Conservation (phyloP, 2,797 vertebrate genomes). For the Pogonophryne albipinna region DNA sequence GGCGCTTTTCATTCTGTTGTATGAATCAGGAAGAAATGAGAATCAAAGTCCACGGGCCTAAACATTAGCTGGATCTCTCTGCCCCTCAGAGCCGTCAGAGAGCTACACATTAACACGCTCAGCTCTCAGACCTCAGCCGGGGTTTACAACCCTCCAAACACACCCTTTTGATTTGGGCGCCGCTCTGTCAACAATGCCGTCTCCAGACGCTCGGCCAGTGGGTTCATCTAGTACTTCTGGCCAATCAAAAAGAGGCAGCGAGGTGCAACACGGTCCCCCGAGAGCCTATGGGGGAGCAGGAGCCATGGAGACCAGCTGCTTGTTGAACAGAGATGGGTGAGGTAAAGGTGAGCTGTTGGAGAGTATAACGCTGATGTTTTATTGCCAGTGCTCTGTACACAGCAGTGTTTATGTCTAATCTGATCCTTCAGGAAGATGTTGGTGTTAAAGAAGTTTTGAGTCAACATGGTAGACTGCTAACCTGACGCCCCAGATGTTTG, state of each 20-base stretch:
- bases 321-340: constrained; percentile 38
- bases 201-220: constrained; percentile 56
- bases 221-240: constrained; percentile 25
- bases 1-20: constrained; percentile 61
- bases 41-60: constrained; percentile 79
- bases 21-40: constrained; percentile 60
- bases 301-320: constrained; percentile 75
- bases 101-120: constrained; percentile 79
- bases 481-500: too few species aligned
- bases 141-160: constrained; percentile 81
- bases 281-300: constrained; percentile 57
- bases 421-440: constrained; percentile 48
- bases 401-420: constrained; percentile 42
- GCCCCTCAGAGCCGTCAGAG: constrained; percentile 17
- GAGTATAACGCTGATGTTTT: constrained; percentile 41
- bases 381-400: constrained; percentile 11
- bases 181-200: constrained; percentile 79
- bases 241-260: constrained; percentile 64
- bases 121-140: constrained; percentile 42
- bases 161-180: constrained; percentile 73
- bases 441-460: constrained; percentile 39
- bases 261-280: constrained; percentile 24
- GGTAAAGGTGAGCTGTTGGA: constrained; percentile 47
- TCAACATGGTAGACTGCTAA: constrained; percentile 20
- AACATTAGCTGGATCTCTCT: constrained; percentile 51